Evolutionary conservation across 2,113 vertebrate species (phyloP).

Genomic region (rat (Rattus norvegicus)): DNA sequence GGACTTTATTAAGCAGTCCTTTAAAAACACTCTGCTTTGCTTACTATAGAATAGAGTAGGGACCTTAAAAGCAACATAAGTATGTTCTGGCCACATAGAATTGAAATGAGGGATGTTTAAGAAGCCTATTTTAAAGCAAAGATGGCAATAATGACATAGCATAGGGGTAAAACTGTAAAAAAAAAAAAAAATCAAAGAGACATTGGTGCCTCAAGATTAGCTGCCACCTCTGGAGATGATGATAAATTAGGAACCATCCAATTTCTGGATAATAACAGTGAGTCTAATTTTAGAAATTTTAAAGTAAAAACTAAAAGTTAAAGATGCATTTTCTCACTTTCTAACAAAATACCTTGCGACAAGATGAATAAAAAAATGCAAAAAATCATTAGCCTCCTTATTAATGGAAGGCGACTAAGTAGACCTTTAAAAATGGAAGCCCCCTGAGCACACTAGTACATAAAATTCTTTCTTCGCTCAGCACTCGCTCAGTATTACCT

Average conservation of each 20-base stretch:
- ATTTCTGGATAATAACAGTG: conserved; percentile 29
- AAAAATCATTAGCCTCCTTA: conserved; percentile 13
- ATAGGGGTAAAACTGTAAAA: not conserved
- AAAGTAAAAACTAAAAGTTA: conserved; percentile 24
- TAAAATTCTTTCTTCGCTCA: conserved; percentile 12
- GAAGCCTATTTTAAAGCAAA: conserved; percentile 54
- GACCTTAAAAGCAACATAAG: conserved; percentile 43
- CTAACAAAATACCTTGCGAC: conserved; percentile 35
- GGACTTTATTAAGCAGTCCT: conserved; percentile 1
- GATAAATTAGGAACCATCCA: conserved; percentile 23
- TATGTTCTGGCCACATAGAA: not conserved
- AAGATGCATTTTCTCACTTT: not conserved
- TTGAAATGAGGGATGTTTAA: not conserved
- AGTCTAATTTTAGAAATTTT: conserved; percentile 46
- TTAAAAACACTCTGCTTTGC: conserved; percentile 28
- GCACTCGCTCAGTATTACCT: not conserved
- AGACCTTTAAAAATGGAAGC: not conserved
- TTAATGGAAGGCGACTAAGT: not conserved
- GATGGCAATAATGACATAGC: not conserved
- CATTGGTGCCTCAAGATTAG: not conserved
- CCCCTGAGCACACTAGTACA: not conserved
- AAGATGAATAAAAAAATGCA: conserved; percentile 28
- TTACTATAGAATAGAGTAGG: not conserved
- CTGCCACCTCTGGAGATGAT: not conserved
- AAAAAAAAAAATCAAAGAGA: conserved; percentile 29